phyloP scores from a whole-genome alignment of 2,113 vertebrate genomes.

The Nipponia nippon region DNA sequence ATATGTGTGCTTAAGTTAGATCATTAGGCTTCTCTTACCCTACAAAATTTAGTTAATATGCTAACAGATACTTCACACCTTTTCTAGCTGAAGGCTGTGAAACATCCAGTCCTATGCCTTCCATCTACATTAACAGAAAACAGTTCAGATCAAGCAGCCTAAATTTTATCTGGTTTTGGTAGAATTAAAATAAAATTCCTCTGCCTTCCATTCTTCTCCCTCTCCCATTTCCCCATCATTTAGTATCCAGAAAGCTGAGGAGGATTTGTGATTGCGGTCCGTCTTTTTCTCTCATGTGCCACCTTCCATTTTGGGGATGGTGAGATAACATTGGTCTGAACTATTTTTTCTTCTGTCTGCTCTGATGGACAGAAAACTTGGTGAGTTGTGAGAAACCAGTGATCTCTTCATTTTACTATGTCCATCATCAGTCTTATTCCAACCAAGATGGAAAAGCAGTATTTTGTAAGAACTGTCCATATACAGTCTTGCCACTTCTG shows the following conservation, averaged over 20 bases:
- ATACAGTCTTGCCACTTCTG: neutral
- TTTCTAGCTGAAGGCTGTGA: neutral
- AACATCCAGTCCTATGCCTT: neutral
- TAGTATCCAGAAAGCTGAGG: neutral
- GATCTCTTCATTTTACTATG: neutral
- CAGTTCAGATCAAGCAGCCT: neutral
- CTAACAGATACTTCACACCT: neutral
- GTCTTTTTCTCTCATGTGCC: neutral
- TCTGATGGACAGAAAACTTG: neutral
- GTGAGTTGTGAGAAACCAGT: neutral
- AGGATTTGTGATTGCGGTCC: neutral
- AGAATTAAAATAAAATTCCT: neutral
- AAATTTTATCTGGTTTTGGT: neutral
- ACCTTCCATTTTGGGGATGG: neutral
- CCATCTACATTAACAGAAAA: neutral
- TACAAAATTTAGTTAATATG: neutral
- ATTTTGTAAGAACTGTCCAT: neutral
- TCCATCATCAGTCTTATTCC: neutral
- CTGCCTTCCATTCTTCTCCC: neutral
- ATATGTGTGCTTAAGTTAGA: neutral
- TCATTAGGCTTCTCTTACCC: neutral
- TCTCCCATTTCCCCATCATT: neutral
- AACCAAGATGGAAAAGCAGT: neutral
- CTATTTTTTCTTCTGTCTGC: neutral
- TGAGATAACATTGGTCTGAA: neutral